Evolutionary conservation across 2,113 vertebrate genomes (phyloP), one percentile per base, ranked within the genome.

Genomic region (Rhynchopsitta pachyrhyncha): DNA sequence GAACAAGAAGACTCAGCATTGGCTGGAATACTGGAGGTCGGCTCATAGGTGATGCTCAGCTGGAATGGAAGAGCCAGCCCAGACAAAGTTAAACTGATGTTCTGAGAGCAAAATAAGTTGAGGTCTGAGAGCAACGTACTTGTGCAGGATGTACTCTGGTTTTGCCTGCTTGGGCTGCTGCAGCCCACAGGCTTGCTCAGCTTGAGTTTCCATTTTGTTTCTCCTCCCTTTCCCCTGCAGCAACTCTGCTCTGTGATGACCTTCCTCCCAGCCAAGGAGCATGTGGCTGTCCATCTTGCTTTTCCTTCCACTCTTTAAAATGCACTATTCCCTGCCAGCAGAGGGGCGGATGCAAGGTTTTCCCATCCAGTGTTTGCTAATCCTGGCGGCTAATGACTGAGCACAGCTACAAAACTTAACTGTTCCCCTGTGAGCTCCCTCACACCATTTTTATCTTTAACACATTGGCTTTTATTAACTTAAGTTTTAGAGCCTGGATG

Each of bases 41-140:
- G 37, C 5, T 91, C 57, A 10, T 20, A 75, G 86, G 86, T 0
- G 35, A 93, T 78, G 77, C 94, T 90, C 0, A 63, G 89, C 94
- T 93, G 83, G 78, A 95, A 90, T 1, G 22, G 86, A 92, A 95
- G 81, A 91, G 77, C 86, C 94, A 68, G 81, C 69, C 76, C 33
- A 0, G 1, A 69, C 23, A 81, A 67, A 55, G 77, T 53, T 86
- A 84, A n/a, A 20, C 35, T 53, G 24, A 37, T 2, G 7, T 42
- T 85, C 20, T 55, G 66, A 71, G 23, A 86, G 83, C 60, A 78
- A 42, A 78, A 50, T 13, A 11, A 59, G 20, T n/a, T 59, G 33
- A 5, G 49, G 33, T 64, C 64, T 55, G 69, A 71, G 23, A 88
- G 80, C 60, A 78, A 42, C 60, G 63, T 11, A 8, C 6, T 67